phyloP scores from a whole-genome alignment of 2,113 vertebrate species.

The Pangasianodon hypophthalmus region DNA sequence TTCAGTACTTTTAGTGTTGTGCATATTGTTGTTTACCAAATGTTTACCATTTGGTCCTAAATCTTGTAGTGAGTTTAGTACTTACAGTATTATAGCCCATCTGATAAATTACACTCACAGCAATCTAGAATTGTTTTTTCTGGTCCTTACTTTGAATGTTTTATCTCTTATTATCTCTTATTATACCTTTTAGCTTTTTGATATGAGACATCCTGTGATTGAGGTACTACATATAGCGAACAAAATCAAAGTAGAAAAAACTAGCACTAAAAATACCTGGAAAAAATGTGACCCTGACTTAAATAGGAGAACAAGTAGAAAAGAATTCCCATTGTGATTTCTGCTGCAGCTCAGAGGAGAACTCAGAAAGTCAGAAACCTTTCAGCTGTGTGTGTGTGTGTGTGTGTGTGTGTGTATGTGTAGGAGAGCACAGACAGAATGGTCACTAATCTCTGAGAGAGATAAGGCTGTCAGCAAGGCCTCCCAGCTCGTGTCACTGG shows the following conservation, averaged over 20 bases:
- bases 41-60: background rate
- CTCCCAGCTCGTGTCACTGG: constrained; percentile 30
- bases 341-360: background rate
- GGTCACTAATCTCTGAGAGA: constrained; percentile 43
- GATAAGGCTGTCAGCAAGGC: constrained; percentile 27
- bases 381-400: background rate
- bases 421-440: background rate
- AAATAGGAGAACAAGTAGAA: background rate
- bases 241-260: background rate
- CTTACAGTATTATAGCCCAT: background rate
- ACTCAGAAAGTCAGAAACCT: background rate
- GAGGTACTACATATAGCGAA: background rate
- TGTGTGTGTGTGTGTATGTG: background rate
- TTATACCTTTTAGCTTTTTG: background rate
- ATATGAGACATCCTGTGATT: background rate
- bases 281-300: background rate
- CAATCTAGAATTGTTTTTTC: too few species aligned
- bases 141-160: background rate
- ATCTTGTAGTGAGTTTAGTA: background rate
- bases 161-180: background rate
- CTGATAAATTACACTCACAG: background rate
- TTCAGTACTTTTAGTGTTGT: background rate
- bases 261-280: background rate
- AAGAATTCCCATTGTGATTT: background rate
- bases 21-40: background rate